Percentiles rank a stretch among this genome's conserved stretches.
These are phyloP conservation scores for Spialia ferax DNA, from an alignment of 2,888 invertebrate genomes.

Conservation along the genomic window DNA sequence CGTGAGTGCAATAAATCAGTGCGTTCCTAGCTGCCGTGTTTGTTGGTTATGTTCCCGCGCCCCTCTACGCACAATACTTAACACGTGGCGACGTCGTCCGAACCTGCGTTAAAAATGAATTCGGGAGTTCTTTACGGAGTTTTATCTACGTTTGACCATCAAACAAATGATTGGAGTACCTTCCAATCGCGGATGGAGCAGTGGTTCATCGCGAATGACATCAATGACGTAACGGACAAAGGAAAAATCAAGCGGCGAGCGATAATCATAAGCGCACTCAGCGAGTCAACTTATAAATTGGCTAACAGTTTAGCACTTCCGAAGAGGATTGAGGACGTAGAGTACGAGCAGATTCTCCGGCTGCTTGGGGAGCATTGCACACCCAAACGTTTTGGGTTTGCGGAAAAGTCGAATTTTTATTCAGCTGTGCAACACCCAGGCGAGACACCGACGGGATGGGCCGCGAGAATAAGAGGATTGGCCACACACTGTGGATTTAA, in stretches of 20 bases:
- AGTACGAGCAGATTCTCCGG: neutral
- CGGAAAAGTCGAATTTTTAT: constrained; percentile 3
- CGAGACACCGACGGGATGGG: neutral
- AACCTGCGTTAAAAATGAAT: neutral
- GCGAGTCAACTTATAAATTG: neutral
- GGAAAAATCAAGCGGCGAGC: neutral
- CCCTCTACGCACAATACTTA: neutral
- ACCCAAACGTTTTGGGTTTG: neutral
- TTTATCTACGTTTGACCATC: neutral
- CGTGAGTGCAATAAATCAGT: too few species aligned
- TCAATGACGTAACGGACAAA: neutral
- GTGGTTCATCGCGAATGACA: neutral
- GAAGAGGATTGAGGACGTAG: neutral
- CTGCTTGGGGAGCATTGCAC: neutral
- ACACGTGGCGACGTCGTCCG: neutral
- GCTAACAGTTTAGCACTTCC: neutral
- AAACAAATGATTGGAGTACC: neutral
- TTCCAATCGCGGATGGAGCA: neutral
- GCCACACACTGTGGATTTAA: constrained; percentile 3
- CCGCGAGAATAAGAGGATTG: neutral
- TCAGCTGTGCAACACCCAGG: neutral
- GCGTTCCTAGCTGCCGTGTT: too few species aligned
- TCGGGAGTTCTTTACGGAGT: neutral
- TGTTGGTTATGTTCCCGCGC: too few species aligned
- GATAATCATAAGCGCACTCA: neutral